These are phyloP conservation scores for Rhagium mordax DNA, from an alignment of 2,888 invertebrate genomes.

Conservation along the genomic window DNA sequence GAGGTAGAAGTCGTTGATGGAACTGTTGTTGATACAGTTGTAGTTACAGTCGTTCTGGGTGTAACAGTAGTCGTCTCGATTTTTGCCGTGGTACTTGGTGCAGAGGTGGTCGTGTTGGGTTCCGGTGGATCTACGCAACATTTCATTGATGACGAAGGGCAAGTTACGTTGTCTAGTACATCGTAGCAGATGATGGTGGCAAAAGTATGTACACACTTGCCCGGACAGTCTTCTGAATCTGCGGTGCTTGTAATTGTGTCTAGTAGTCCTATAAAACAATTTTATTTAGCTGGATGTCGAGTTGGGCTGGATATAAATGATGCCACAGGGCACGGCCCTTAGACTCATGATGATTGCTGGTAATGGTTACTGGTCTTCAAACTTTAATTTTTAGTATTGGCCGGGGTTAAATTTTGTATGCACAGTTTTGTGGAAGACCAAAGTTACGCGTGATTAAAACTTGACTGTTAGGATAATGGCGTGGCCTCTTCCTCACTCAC, in stretches of 20 bases:
- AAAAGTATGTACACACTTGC: slow-evolving; percentile 88
- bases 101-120: slow-evolving; percentile 70
- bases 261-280: slow-evolving; percentile 80
- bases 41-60: slow-evolving; percentile 59
- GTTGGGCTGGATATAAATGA: too few relatives aligned
- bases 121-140: slow-evolving; percentile 86
- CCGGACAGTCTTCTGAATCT: slow-evolving; percentile 89
- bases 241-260: slow-evolving; percentile 90
- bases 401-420: too few relatives aligned
- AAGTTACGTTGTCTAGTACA: slow-evolving; percentile 86
- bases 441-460: too few relatives aligned
- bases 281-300: too few relatives aligned
- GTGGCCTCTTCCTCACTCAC: too few relatives aligned
- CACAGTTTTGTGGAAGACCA: too few relatives aligned
- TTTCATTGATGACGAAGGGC: slow-evolving; percentile 86
- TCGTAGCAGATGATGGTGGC: slow-evolving; percentile 90
- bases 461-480: too few relatives aligned
- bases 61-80: slow-evolving; percentile 55
- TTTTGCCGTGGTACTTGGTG: slow-evolving; percentile 41
- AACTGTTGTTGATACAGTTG: slow-evolving; percentile 54
- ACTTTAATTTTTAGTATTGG: too few relatives aligned
- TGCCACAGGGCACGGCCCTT: too few relatives aligned
- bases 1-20: slow-evolving; percentile 49
- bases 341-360: too few relatives aligned
- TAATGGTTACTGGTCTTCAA: too few relatives aligned